Base-by-base conservation (phyloP, 2,113 vertebrate species). In the Platichthys flesus region DNA sequence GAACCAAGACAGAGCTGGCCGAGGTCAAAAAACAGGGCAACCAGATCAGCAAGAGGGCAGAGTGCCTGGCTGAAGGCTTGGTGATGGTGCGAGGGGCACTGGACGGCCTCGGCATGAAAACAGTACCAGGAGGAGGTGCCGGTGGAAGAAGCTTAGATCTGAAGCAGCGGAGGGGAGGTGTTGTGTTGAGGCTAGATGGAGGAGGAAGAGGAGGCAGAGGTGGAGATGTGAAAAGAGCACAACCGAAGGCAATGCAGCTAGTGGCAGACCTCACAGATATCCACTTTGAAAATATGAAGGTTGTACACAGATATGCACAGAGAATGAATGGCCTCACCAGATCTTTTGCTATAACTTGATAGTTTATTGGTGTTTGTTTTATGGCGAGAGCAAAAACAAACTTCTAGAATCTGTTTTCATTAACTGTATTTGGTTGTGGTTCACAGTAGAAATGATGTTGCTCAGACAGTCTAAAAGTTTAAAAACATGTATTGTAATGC, bases 211-310 rank as follows among this genome's bases (percentile, higher is more conserved):
- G 56, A 49, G 70, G 67, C 31, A 74, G 83, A 51, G 64, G 40
- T 31, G 87, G 69, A 66, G 82, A 60, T 5, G 45, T 5, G 0
- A 90, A 81, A 65, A 85, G 69, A 56, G 0, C 67, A 0, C 85
- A 90, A 72, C 93, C 94, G 0, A 94, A 94, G 76, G 93, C 93
- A n/a, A 76, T 71, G 55, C 93, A 82, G 81, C 91, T 94, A 54
- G 91, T 95, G 76, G 89, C 92, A 23, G 89, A 94, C 65, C 84
- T 94, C 61, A 94, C 92, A 9, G 90, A 91, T 68, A 91, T 94
- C 62, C 65, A 79, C 58, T 91, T 93, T 83, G 88, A 84, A 2
- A 74, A 89, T 21, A 65, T 94, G 2, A 89, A 94, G 94, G 93
- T 95, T 85, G 82, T 70, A 26, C 47, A 51, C 35, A 31, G 31